Percentiles rank a stretch among this genome's conserved stretches.
Conservation (phyloP, 2,888 invertebrate species). For the Cylloceria caligata region DNA sequence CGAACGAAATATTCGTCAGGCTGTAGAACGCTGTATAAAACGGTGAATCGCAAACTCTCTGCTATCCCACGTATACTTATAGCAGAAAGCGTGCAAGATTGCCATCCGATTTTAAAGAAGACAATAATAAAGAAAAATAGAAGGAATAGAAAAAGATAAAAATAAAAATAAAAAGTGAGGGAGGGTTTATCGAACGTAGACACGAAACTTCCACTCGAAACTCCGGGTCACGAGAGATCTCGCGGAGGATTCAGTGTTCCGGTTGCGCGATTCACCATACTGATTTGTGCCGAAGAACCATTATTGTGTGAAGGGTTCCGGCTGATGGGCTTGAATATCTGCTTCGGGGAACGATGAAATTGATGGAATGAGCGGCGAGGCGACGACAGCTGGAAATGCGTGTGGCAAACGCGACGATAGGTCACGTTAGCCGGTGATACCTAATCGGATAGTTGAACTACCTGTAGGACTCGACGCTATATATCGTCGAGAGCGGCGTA, state of each 20-base stretch:
- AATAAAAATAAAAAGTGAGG: constrained; percentile 12
- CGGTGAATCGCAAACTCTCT: background rate
- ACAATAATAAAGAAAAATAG: constrained; percentile 15
- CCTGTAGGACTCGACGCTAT: background rate
- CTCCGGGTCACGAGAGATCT: constrained; percentile 36
- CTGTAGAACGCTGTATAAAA: background rate
- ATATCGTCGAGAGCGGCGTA: background rate
- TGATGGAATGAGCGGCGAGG: constrained; percentile 46
- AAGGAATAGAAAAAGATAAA: constrained; percentile 8
- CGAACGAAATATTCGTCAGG: constrained; percentile 16
- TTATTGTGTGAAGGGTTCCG: background rate
- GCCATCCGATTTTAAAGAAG: constrained; percentile 8
- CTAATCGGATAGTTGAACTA: constrained; percentile 15
- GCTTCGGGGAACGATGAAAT: constrained; percentile 18
- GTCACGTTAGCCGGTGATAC: constrained; percentile 3
- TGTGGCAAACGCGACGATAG: constrained; percentile 12
- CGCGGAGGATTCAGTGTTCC: constrained; percentile 17
- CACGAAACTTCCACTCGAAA: constrained; percentile 42
- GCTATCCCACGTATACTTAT: background rate
- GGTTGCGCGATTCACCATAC: constrained; percentile 17
- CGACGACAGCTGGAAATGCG: constrained; percentile 55
- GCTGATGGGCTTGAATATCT: constrained; percentile 7
- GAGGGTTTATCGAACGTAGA: background rate
- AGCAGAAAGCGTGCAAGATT: background rate
- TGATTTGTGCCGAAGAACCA: constrained; percentile 30